Evolutionary conservation across 2,888 invertebrate genomes (phyloP).

Genomic region (Amblyjoppa fuscipennis): DNA sequence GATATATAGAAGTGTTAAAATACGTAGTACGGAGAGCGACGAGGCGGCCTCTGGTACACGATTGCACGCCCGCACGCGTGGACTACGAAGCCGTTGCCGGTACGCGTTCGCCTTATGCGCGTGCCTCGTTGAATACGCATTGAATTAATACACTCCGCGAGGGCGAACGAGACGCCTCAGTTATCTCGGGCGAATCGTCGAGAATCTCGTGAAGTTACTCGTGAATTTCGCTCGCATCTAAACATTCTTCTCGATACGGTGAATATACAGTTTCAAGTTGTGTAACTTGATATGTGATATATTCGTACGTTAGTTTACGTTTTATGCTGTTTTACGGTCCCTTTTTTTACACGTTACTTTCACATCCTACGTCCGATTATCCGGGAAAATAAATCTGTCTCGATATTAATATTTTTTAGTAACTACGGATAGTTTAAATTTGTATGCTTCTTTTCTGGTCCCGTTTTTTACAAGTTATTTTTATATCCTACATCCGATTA

Average conservation of each 20-base stretch:
- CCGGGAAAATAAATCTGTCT: neutral
- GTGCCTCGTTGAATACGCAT: constrained; percentile 18
- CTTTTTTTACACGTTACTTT: neutral
- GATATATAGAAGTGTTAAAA: constrained; percentile 33
- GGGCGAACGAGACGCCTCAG: neutral
- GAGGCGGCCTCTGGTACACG: constrained; percentile 6
- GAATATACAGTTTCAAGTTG: neutral
- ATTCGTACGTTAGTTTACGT: neutral
- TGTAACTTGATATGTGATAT: neutral
- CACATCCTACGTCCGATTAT: neutral
- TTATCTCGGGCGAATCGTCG: constrained; percentile 1
- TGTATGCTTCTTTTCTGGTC: neutral
- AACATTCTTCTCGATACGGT: neutral
- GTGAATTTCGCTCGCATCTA: neutral
- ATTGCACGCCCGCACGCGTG: constrained; percentile 42
- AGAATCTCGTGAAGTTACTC: constrained; percentile 4
- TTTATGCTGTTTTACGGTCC: neutral
- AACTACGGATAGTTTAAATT: too few species aligned
- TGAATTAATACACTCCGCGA: constrained; percentile 6
- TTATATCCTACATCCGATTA: neutral
- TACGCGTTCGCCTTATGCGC: constrained; percentile 4
- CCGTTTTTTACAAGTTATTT: neutral
- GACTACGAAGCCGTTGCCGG: neutral
- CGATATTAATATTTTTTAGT: too few species aligned
- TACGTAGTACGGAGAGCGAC: constrained; percentile 47